Conservation (phyloP, 2,888 invertebrate genomes). For the Rhagium mordax region DNA sequence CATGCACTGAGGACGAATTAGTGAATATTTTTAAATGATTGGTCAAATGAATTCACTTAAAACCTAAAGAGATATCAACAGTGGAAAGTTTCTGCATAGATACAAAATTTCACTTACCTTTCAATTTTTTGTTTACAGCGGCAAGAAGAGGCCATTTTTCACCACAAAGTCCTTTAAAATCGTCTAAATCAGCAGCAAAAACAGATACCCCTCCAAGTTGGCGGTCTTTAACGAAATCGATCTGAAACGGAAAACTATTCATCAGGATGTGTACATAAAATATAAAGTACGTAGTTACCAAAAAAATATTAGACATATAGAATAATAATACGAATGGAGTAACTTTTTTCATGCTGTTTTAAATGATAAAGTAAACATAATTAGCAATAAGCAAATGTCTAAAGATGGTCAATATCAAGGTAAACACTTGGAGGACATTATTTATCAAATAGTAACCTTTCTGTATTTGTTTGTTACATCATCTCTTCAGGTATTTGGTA, state of each 20-base stretch:
- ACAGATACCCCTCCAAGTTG: conserved; percentile 81
- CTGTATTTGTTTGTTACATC: background rate
- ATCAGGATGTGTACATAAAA: background rate
- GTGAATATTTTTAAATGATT: too few relatives aligned
- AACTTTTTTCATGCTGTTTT: background rate
- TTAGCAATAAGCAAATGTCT: background rate
- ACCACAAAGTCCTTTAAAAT: conserved; percentile 85
- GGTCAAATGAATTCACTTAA: too few relatives aligned
- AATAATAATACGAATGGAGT: background rate
- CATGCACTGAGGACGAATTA: too few relatives aligned
- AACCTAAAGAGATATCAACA: too few relatives aligned
- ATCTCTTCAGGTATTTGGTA: background rate
- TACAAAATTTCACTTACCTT: too few relatives aligned
- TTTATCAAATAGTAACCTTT: conserved; percentile 13
- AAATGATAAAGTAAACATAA: background rate
- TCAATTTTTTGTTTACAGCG: conserved; percentile 73
- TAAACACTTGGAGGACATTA: background rate
- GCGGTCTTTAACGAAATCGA: conserved; percentile 76
- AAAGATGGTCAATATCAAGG: conserved; percentile 6
- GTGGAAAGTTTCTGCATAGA: too few relatives aligned
- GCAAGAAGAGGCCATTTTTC: conserved; percentile 80
- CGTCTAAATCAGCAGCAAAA: conserved; percentile 84
- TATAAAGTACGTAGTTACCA: background rate
- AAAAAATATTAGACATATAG: conserved; percentile 9
- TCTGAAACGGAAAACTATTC: conserved; percentile 67